phyloP scores from a whole-genome alignment of 2,797 vertebrate species.

The Tenualosa ilisha region DNA sequence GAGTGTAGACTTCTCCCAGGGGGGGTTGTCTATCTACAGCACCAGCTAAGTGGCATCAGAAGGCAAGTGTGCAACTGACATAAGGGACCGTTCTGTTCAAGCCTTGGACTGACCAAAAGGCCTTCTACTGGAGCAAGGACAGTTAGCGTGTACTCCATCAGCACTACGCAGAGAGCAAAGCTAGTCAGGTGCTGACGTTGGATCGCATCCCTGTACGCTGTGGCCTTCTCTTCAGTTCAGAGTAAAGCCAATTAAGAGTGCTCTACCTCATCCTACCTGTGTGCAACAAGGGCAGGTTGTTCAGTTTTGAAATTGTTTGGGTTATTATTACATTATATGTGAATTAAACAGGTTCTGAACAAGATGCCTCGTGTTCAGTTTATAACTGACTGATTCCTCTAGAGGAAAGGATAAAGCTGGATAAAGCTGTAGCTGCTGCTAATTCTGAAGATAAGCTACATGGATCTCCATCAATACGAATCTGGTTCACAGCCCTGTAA shows the following conservation, averaged over 20 bases:
- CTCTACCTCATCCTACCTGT: not conserved
- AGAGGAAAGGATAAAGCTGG: not conserved
- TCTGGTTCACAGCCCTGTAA: not conserved
- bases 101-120: not conserved
- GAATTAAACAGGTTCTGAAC: not conserved
- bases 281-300: no score
- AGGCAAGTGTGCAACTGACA: no score
- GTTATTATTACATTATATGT: not conserved
- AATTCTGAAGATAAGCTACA: not conserved
- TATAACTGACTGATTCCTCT: not conserved
- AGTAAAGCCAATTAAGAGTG: not conserved
- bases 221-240: not conserved
- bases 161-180: not conserved
- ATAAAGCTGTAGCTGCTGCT: not conserved
- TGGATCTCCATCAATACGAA: not conserved
- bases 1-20: not conserved
- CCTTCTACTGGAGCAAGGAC: not conserved
- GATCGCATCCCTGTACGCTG: not conserved
- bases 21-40: no score
- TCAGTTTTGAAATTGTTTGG: not conserved
- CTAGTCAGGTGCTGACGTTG: not conserved
- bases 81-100: not conserved
- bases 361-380: not conserved
- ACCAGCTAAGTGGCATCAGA: no score
- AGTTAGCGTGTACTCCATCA: no score